Base-by-base conservation (phyloP, 2,113 vertebrate genomes). In the Cathartes aura region DNA sequence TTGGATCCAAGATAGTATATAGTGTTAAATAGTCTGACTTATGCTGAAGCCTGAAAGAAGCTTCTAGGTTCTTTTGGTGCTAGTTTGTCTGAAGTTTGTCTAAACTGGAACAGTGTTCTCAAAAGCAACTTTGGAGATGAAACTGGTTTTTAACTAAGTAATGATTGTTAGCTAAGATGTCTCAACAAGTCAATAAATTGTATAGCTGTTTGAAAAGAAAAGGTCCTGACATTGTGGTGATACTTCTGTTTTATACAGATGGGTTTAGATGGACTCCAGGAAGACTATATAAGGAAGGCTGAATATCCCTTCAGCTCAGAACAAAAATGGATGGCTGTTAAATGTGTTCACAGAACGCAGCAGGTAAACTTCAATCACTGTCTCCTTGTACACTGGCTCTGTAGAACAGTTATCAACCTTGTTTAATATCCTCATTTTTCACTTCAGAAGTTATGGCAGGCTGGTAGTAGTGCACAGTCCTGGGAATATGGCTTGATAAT, bases 281-380 rank as follows among this genome's bases (percentile, higher is more conserved):
- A 99, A 93, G 99, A 99, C 96, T 99, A 99, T 66, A 95, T 99
- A 34, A 98, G 99, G 58, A 97, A 98, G 97, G 98, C 99, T 92
- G 99, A 99, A 91, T 98, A 99, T 73, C 99, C 99, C 20, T 99
- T 99, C 97, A 99, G 98, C 97, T 99, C 99, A 3, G 99, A 99
- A 94, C 99, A 99, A 82, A 99, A 99, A 94, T 99, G 99, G 99
- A 99, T 99, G 99, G 99, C 99, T 3, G 99, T 99, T 15, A 99
- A 99, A 72, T 99, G 99, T 47, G 98, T 99, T 48, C 99, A 99
- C 95, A 98, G 98, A 97, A 98, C 99, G 0, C 99, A 99, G 97
- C 99, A 99, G 99, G 99, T 99, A 94, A 78, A 20, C 43, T 68
- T 93, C n/a, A 75, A 1, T 52, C 30, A 1, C 34, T 82, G 11